Conservation (phyloP, 2,113 vertebrate species). For the Tor tambroides region DNA sequence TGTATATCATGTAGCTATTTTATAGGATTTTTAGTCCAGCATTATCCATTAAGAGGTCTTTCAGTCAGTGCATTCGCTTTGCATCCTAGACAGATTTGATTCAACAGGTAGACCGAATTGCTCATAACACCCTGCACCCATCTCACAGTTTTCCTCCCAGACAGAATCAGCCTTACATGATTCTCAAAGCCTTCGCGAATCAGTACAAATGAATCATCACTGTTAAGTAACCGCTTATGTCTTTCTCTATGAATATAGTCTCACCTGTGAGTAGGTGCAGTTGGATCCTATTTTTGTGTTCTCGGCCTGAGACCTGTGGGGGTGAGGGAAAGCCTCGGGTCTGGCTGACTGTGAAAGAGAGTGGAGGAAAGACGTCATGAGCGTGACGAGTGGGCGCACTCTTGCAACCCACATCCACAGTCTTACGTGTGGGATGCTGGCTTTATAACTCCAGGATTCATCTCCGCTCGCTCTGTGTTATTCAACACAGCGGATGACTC, state of each 20-base stretch:
- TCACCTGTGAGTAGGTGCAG: constrained; percentile 81
- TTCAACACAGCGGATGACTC: constrained; percentile 42
- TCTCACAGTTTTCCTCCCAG: background rate
- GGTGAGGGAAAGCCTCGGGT: constrained; percentile 80
- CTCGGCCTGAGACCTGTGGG: constrained; percentile 76
- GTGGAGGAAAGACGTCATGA: constrained; percentile 49
- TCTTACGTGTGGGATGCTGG: constrained; percentile 5
- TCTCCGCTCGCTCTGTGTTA: constrained; percentile 22
- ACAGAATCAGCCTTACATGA: background rate
- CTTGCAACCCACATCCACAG: constrained; percentile 23
- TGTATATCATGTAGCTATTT: background rate
- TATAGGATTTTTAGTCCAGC: background rate
- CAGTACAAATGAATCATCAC: background rate
- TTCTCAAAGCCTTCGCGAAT: background rate
- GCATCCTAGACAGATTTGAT: background rate
- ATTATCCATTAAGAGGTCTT: background rate
- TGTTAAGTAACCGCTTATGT: background rate
- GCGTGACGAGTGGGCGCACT: background rate
- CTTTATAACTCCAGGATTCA: constrained; percentile 26
- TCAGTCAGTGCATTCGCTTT: background rate
- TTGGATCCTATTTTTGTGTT: constrained; percentile 73
- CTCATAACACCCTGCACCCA: background rate
- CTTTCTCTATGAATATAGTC: background rate
- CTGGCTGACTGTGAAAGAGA: constrained; percentile 74
- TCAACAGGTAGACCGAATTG: background rate